Conservation (phyloP, 2,113 vertebrate genomes). For the Vulpes vulpes region DNA sequence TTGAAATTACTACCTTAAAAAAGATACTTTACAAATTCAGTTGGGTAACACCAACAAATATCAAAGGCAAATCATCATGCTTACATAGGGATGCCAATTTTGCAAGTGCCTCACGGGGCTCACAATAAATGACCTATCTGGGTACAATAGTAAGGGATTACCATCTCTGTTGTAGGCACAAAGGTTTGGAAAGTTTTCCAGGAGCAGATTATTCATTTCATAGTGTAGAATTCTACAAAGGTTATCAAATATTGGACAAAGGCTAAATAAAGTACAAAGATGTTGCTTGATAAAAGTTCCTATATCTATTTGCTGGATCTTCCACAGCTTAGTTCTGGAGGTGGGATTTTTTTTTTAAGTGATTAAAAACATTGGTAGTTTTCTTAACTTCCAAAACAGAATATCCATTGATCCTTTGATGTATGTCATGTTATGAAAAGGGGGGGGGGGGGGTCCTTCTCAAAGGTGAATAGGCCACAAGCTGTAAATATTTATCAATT, state of each 20-base stretch:
- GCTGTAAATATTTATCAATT: background rate
- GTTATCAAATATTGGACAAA: background rate
- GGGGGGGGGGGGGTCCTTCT: background rate
- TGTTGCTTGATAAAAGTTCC: background rate
- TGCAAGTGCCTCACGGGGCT: background rate
- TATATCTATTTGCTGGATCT: background rate
- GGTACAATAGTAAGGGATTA: background rate
- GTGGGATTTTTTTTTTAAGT: background rate
- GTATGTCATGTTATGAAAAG: background rate
- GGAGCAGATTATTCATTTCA: background rate
- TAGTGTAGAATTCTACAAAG: background rate
- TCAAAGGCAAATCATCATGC: background rate
- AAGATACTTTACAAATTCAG: background rate
- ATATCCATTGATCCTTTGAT: background rate
- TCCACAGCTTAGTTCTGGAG: background rate
- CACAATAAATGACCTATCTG: background rate
- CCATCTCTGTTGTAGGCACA: background rate
- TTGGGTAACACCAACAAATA: background rate
- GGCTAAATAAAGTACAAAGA: background rate
- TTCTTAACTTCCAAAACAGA: background rate
- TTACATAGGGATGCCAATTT: background rate
- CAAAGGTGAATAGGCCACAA: background rate
- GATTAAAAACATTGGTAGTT: background rate
- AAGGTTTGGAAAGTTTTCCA: background rate
- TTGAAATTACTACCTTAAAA: background rate